Base-by-base conservation (phyloP, 2,797 vertebrate species). In the Melanotaenia parkinsoni region DNA sequence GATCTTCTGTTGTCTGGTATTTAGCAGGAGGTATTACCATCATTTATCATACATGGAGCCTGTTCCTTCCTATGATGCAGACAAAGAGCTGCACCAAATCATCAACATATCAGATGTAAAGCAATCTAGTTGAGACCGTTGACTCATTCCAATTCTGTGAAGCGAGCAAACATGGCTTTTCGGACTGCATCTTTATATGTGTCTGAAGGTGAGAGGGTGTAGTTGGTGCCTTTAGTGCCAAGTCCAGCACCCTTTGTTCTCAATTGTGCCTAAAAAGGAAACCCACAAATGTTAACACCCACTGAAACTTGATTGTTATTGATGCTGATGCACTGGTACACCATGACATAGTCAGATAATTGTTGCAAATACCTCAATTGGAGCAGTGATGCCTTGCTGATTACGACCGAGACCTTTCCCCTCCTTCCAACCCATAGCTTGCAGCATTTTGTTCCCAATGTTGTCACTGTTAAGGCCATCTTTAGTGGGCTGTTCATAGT, bases 351-450 rank as follows among this genome's bases (percentile, higher is more conserved):
- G 30, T 1, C 8, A 58, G 30, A 4, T 16, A 0, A 30, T 11
- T 54, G 30, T 7, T 47, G 28, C 40, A 3, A 86, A 88, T 86
- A 99, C 98, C 96, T 98, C 96, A 53, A 99, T 99, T 47, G 98
- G 98, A 33, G 98, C 93, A 0, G 97, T 99, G 87, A 99, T 99
- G 78, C 98, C 98, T 84, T 99, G 98, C 78, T 98, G 98, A 84
- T 99, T 98, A 59, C 98, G 94, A 24, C 98, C 98, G 11, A 99
- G 94, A 43, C 98, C 98, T 0, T 96, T 98, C 16, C 98, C 98
- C 93, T 99, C 98, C 88, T 97, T 95, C 98, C 98, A 99, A 71
- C 98, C 98, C 98, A 99, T 99, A 62, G 98, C 98, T 86, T 99
- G 98, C 38, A 99, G 95, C 98, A 99, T 99, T 90, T 99, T 99